Conservation (phyloP, 2,113 vertebrate genomes). For the Damaliscus lunatus region DNA sequence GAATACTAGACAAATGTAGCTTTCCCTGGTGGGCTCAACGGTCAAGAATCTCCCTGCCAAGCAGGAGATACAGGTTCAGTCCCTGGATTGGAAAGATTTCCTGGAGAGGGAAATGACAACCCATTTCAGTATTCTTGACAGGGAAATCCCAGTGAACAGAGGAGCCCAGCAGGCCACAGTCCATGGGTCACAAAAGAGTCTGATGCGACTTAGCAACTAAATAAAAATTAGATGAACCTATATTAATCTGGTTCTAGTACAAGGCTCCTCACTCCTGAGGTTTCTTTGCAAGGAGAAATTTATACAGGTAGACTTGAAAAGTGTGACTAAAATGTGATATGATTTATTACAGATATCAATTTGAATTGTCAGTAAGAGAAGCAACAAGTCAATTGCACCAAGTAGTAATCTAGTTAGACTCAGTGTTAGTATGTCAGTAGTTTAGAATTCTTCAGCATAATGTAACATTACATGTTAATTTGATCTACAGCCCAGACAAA, state of each 20-base stretch:
- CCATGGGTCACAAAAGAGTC: not conserved
- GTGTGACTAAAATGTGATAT: not conserved
- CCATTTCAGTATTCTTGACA: not conserved
- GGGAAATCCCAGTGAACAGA: not conserved
- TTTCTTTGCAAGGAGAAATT: not conserved
- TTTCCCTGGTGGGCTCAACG: not conserved
- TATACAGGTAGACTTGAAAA: not conserved
- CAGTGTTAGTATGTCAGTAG: not conserved
- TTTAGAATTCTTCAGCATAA: not conserved
- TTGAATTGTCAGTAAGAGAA: not conserved
- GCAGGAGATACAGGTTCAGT: not conserved
- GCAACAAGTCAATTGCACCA: not conserved
- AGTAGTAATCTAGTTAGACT: not conserved
- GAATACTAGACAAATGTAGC: not conserved
- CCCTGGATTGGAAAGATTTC: not conserved
- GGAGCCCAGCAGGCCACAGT: not conserved
- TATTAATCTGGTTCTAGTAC: not conserved
- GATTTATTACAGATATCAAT: not conserved
- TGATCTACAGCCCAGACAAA: not conserved
- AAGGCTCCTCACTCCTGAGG: not conserved
- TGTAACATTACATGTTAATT: not conserved
- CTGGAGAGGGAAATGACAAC: not conserved
- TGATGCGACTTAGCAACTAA: not conserved
- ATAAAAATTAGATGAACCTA: not conserved
- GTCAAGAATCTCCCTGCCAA: not conserved